Evolutionary conservation across 2,797 vertebrate genomes (phyloP), one percentile per base, ranked within the genome.

Genomic region (Pipistrellus pygmaeus): DNA sequence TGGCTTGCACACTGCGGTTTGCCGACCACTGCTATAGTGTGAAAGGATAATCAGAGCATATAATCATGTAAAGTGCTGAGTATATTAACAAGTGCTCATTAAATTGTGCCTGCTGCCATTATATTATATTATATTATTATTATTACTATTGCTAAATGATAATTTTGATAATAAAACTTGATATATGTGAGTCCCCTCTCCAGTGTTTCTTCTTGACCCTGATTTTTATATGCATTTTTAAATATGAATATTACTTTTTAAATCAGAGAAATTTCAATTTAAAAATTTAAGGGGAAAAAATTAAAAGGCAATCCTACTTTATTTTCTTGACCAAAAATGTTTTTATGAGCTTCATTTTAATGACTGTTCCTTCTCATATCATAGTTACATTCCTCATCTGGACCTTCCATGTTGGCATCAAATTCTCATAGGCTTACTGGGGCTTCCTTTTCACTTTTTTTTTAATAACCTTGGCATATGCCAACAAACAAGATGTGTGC

Each of bases 261-360:
- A 90, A 46, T 84, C 64, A 75, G 14, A 83, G 41, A 90, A 85
- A 71, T 76, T 91, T 72, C 14, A 81, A 30, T 80, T 71, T 32
- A 76, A 76, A 75, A 51, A 32, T 23, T 32, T 76, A 53, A 76
- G 48, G 27, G n/a, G 55, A 82, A 87, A 77, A 25, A 6, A 53
- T 88, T 51, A 20, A 60, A 57, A 25, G 38, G 27, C 85, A 88
- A 73, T 48, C 82, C 17, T 53, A n/a, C 30, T 9, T 93, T 60
- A n/a, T 64, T 64, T 64, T 64, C 62, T n/a, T n/a, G 17, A n/a
- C 62, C 30, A 8, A 17, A 15, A 64, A n/a, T 64, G 15, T 15
- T 32, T 64, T 64, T 18, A 64, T 64, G 14, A 32, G 30, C 62
- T 64, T 64, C 62, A n/a, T 64, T 64, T 64, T n/a, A 64, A 64